Percentiles rank a stretch among this genome's conserved stretches.
phyloP scores from a whole-genome alignment of 2,797 vertebrate genomes.

The Anabacerthia variegaticeps region DNA sequence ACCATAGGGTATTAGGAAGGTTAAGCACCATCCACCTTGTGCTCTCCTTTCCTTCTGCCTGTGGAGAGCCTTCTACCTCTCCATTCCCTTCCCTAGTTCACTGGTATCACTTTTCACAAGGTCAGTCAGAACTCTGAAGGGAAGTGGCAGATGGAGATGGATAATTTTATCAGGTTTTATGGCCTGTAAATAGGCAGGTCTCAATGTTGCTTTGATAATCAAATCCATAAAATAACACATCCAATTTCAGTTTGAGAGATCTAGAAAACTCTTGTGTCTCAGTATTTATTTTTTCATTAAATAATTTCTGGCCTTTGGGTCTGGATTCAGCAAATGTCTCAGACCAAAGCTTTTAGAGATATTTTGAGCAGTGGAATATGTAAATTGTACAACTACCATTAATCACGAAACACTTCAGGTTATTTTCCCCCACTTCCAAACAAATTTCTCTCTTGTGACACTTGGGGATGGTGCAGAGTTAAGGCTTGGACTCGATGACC shows the following conservation, averaged over 20 bases:
- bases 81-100: neutral
- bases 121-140: neutral
- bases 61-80: neutral
- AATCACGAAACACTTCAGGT: neutral
- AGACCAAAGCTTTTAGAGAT: neutral
- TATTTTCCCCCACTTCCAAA: neutral
- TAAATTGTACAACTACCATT: neutral
- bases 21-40: neutral
- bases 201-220: neutral
- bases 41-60: neutral
- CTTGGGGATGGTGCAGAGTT: neutral
- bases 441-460: neutral
- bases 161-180: neutral
- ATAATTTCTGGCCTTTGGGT: neutral
- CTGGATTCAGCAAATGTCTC: neutral
- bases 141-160: neutral
- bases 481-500: neutral
- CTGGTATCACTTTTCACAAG: neutral
- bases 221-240: neutral
- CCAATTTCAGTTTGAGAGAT: neutral
- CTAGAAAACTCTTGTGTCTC: neutral
- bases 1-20: fast-evolving
- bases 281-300: neutral
- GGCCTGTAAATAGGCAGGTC: neutral
- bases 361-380: neutral